Conservation (phyloP, 2,797 vertebrate species). For the Poliocrania exsul region DNA sequence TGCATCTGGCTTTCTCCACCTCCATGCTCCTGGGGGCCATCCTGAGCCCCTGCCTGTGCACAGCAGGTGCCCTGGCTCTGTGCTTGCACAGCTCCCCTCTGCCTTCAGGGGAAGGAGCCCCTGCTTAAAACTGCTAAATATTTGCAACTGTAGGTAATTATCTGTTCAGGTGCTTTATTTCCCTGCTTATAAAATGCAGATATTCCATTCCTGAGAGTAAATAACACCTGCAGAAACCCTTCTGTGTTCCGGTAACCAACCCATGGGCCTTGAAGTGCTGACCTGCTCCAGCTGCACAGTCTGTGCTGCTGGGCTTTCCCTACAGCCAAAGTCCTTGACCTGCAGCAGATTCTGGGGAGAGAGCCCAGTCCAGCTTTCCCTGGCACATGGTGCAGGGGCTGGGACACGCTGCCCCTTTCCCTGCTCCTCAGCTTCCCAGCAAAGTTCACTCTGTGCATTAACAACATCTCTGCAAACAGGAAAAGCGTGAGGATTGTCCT, state of each 20-base stretch:
- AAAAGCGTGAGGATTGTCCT: background rate
- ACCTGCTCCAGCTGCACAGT: background rate
- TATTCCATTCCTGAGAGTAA: background rate
- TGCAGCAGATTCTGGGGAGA: background rate
- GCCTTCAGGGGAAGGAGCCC: too few relatives aligned
- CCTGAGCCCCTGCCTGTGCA: background rate
- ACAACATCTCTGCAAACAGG: background rate
- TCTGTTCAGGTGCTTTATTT: background rate
- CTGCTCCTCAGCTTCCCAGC: background rate
- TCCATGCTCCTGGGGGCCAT: background rate
- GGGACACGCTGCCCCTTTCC: accelerated
- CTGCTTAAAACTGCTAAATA: background rate
- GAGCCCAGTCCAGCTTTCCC: background rate
- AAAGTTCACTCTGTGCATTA: background rate
- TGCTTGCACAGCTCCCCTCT: background rate
- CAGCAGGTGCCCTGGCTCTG: background rate
- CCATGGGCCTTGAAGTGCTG: background rate
- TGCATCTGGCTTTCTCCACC: background rate
- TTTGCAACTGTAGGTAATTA: background rate
- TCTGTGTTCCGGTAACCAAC: background rate
- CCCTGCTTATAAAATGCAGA: background rate
- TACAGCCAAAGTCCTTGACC: background rate
- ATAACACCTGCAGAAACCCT: background rate
- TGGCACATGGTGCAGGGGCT: background rate
- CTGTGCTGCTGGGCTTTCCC: background rate